Percentiles rank a stretch among this genome's conserved stretches.
These are phyloP conservation scores for Carduelis carduelis DNA, from an alignment of 2,797 vertebrate species.

Conservation along the genomic window DNA sequence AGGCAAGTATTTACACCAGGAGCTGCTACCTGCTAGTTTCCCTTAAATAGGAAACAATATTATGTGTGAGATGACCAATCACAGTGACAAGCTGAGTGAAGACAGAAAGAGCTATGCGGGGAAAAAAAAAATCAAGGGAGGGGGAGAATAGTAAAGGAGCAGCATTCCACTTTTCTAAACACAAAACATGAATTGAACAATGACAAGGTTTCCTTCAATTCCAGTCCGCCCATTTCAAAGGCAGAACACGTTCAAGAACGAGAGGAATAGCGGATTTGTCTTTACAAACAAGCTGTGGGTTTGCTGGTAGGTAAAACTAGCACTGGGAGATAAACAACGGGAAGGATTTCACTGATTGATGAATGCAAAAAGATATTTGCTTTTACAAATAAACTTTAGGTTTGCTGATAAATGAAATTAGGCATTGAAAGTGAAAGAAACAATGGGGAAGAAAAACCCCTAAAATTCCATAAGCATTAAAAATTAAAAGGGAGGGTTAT, in stretches of 20 bases:
- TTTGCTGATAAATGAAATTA: neutral
- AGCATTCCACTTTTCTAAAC: neutral
- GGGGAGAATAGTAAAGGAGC: neutral
- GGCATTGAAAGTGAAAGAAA: neutral
- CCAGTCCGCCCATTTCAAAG: neutral
- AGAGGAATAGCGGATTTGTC: neutral
- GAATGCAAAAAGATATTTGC: neutral
- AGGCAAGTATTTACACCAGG: neutral
- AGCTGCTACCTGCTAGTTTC: neutral
- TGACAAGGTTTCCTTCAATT: neutral
- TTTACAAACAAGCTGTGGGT: neutral
- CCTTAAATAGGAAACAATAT: neutral
- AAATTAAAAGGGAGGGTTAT: neutral
- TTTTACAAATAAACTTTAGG: neutral
- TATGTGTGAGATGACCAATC: neutral
- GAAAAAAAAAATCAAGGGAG: accelerated
- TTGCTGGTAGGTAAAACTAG: neutral
- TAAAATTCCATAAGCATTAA: neutral
- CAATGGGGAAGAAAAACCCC: neutral
- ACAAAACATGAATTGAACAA: neutral
- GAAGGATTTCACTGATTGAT: neutral
- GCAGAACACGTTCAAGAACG: neutral
- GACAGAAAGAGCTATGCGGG: accelerated
- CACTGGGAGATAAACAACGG: neutral
- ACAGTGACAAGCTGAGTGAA: neutral